phyloP scores from a whole-genome alignment of 2,888 invertebrate genomes.

The Cerastis rubricosa region DNA sequence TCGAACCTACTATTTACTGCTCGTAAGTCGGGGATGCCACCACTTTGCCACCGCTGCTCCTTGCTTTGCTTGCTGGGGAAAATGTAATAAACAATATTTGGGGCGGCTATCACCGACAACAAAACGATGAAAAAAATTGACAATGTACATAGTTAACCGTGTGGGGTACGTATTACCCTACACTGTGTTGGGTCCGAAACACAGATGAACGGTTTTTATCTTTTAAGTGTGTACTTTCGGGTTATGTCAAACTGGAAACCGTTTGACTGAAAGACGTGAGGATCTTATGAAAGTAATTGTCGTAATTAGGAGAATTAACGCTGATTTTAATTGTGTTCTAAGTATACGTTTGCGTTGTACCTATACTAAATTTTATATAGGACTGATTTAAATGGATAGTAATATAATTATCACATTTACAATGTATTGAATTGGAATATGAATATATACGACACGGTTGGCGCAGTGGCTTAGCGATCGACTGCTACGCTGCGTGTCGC shows the following conservation, averaged over 20 bases:
- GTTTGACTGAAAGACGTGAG: neutral
- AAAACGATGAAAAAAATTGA: neutral
- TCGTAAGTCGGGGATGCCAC: too few species aligned
- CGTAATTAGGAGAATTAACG: neutral
- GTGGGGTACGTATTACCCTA: neutral
- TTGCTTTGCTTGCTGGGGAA: too few species aligned
- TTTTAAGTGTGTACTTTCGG: neutral
- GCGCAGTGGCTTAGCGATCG: too few species aligned
- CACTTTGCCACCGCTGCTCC: too few species aligned
- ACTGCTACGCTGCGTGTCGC: too few species aligned
- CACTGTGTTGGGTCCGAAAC: neutral
- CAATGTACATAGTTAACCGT: neutral
- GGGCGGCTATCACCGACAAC: neutral
- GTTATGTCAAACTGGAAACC: neutral
- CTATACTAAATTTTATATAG: neutral
- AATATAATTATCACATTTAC: neutral
- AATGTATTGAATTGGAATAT: neutral
- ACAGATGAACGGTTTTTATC: neutral
- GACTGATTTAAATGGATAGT: neutral
- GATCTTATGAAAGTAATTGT: neutral
- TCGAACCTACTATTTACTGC: too few species aligned
- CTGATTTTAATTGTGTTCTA: neutral
- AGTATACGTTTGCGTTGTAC: neutral
- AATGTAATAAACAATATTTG: neutral
- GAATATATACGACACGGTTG: too few species aligned